These are phyloP conservation scores for Clitarchus hookeri DNA, from an alignment of 2,888 invertebrate species.

Conservation along the genomic window DNA sequence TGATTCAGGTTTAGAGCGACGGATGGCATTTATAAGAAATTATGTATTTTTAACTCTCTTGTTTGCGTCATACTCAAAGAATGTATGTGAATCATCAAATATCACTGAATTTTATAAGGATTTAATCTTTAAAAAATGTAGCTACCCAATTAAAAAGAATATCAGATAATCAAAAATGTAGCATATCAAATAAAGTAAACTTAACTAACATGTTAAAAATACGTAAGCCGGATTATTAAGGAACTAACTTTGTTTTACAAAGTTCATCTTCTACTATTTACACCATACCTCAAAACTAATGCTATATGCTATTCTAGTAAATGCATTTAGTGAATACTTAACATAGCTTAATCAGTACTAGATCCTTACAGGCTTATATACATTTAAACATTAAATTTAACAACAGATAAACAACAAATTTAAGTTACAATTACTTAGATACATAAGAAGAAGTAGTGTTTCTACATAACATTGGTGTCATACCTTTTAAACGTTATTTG, in stretches of 20 bases:
- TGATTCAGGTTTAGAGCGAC: too few relatives aligned
- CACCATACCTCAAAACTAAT: neutral
- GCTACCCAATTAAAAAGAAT: too few relatives aligned
- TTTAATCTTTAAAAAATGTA: too few relatives aligned
- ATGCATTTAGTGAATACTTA: neutral
- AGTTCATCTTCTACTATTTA: neutral
- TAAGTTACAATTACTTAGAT: neutral
- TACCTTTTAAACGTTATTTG: neutral
- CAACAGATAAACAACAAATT: conserved; percentile 1
- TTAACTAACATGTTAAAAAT: too few relatives aligned
- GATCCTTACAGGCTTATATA: neutral
- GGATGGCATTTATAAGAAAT: too few relatives aligned
- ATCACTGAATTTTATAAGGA: too few relatives aligned
- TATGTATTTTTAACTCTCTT: too few relatives aligned
- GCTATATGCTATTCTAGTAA: conserved; percentile 7
- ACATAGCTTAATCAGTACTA: neutral
- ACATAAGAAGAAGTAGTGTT: neutral
- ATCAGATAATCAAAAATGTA: too few relatives aligned
- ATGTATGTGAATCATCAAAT: too few relatives aligned
- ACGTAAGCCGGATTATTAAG: too few relatives aligned
- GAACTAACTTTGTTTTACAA: neutral
- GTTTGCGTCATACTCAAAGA: too few relatives aligned
- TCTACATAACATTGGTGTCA: conserved; percentile 3
- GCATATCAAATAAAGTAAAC: too few relatives aligned
- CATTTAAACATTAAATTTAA: neutral